Base-by-base conservation (phyloP, 2,888 invertebrate genomes). In the Halocaridina rubra region DNA sequence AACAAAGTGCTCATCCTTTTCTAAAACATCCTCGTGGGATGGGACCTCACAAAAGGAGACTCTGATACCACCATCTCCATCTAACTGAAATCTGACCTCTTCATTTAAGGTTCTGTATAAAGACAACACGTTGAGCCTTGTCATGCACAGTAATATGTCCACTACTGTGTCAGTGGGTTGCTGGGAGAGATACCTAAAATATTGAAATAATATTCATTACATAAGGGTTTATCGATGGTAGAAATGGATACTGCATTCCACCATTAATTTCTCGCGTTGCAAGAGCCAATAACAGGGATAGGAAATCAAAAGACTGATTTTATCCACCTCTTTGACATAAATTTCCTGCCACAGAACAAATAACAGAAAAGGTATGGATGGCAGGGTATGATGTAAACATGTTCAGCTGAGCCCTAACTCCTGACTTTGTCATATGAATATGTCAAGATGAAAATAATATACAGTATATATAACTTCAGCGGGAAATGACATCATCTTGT, bases 101-200 rank as follows among this genome's bases (percentile, higher is more conserved):
- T 79, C 75, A 24, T 75, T 33, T 19, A 86, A 75, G 4, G 79
- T 16, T 2, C 82, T 75, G n/a, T 30, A 46, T 29, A 29, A 7
- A 8, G 71, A 32, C n/a, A 24, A 71, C 27, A 27, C 29, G 19
- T 64, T 53, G 2, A 86, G 61, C 7, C 57, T 24, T n/a, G 75
- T 67, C 30, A 86, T 16, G 22, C 30, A 33, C 27, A 86, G 32
- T 8, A 86, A 74, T 16, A 75, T 74, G 4, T 67, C 57, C 2
- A 86, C 79, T 29, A 29, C 69, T 16, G 79, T 61, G 19, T 57
- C 75, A 39, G 10, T 24, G 27, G 71, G 22, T 24, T 76, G 67
- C 57, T 82, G 80, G 24, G 75, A 61, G 16, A 86, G 59, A 74
- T 79, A 86, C 27, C 81, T 86, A 4, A 64, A n/a, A 53, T 53